Conservation (phyloP, 1,140 invertebrate species). For the Caerostris extrusa region DNA sequence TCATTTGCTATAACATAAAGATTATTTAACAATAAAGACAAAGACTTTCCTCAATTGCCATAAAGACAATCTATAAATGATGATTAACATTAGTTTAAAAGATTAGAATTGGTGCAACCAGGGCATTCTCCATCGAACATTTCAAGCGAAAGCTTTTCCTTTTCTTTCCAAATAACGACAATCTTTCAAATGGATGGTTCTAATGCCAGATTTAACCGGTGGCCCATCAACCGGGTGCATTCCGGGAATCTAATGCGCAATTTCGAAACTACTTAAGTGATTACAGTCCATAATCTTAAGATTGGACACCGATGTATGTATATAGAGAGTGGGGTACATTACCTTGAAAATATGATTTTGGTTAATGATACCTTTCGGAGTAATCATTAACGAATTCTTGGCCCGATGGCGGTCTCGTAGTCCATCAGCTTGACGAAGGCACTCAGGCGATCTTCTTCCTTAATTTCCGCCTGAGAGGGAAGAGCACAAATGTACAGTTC, state of each 20-base stretch:
- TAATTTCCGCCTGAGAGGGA: constrained; percentile 50
- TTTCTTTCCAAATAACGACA: background rate
- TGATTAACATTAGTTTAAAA: no score
- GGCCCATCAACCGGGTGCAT: background rate
- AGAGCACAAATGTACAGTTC: background rate
- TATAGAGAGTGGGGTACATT: background rate
- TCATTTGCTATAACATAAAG: no score
- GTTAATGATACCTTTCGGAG: constrained; percentile 48
- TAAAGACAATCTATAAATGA: no score
- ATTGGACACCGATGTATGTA: background rate
- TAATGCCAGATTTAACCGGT: background rate
- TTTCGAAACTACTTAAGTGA: constrained; percentile 10
- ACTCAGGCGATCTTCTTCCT: constrained; percentile 58
- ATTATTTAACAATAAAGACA: no score
- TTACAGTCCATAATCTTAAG: background rate
- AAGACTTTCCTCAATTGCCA: no score
- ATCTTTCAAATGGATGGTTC: background rate
- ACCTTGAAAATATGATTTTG: constrained; percentile 70
- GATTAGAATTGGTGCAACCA: background rate
- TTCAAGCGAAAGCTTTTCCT: background rate
- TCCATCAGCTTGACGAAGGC: constrained; percentile 68
- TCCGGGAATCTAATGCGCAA: background rate
- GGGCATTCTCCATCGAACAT: background rate
- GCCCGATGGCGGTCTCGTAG: constrained; percentile 46
- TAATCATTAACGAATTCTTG: constrained; percentile 48